Evolutionary conservation across 2,113 vertebrate species (phyloP).

Genomic region (Gadus macrocephalus): DNA sequence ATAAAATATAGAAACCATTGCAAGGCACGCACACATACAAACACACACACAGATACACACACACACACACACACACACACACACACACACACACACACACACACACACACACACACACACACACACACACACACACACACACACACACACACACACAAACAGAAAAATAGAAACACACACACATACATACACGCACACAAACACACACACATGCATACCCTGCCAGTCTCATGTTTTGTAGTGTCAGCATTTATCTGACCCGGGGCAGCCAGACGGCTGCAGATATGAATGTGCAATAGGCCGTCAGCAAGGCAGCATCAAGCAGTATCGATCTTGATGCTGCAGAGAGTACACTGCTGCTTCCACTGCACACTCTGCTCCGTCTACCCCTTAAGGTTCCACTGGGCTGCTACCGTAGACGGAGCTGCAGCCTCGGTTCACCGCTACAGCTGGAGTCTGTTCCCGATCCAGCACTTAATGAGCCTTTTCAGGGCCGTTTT

Average conservation of each 20-base stretch:
- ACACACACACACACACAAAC: too few species aligned
- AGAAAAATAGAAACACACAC: neutral
- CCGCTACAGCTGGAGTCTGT: too few species aligned
- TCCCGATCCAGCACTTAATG: too few species aligned
- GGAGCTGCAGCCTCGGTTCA: too few species aligned
- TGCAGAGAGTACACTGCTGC: slow-evolving; percentile 32
- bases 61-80: slow-evolving; percentile 4
- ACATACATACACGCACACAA: slow-evolving; percentile 39
- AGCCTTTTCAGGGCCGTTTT: too few species aligned
- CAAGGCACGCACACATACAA: neutral
- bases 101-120: neutral
- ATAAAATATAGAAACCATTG: neutral
- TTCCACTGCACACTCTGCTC: slow-evolving; percentile 6
- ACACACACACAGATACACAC: slow-evolving; percentile 3
- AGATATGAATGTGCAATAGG: slow-evolving; percentile 46
- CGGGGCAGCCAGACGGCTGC: slow-evolving; percentile 51
- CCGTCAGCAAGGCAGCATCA: slow-evolving; percentile 59
- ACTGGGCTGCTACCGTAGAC: too few species aligned
- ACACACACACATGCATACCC: slow-evolving; percentile 40
- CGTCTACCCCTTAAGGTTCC: too few species aligned
- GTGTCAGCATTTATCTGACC: slow-evolving; percentile 66
- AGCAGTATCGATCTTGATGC: slow-evolving; percentile 54
- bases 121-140: too few species aligned
- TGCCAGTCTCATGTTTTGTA: slow-evolving; percentile 53
- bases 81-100: slow-evolving; percentile 3